A percentile compares a stretch with the other conserved stretches of the same genome.
phyloP scores from a whole-genome alignment of 2,888 invertebrate genomes.

The Zaprionus lineosus region DNA sequence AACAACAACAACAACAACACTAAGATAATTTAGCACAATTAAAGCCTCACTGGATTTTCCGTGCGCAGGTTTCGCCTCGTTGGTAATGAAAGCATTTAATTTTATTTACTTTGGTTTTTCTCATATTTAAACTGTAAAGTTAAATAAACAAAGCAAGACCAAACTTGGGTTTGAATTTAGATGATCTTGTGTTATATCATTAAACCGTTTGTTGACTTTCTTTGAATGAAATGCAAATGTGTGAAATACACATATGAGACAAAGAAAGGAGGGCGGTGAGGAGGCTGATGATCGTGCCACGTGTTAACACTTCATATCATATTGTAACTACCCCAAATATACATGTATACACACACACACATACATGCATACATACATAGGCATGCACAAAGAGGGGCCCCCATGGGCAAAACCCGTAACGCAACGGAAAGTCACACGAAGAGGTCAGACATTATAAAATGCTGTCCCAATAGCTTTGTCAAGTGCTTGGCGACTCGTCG shows the following conservation, averaged over 20 bases:
- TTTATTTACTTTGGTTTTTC: slow-evolving; percentile 19
- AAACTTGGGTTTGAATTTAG: slow-evolving; percentile 12
- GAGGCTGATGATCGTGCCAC: slow-evolving; percentile 53
- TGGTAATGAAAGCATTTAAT: slow-evolving; percentile 62
- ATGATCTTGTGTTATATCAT: slow-evolving; percentile 60
- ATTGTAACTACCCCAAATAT: neutral
- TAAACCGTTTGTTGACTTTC: slow-evolving; percentile 65
- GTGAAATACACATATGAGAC: slow-evolving; percentile 1
- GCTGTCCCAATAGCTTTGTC: slow-evolving; percentile 36
- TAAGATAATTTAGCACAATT: slow-evolving; percentile 66
- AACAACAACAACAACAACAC: slow-evolving; percentile 15
- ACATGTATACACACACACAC: neutral
- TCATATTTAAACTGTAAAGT: neutral
- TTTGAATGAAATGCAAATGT: slow-evolving; percentile 64
- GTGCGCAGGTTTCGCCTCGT: slow-evolving; percentile 27
- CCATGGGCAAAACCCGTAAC: slow-evolving; percentile 41
- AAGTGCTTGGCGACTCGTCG: slow-evolving; percentile 19
- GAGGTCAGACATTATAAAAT: slow-evolving; percentile 41
- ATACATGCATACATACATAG: neutral
- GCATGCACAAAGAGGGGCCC: no score
- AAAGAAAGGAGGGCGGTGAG: neutral
- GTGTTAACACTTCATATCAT: slow-evolving; percentile 33
- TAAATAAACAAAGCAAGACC: neutral
- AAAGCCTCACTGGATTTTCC: slow-evolving; percentile 65
- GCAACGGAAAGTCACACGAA: slow-evolving; percentile 33